Evolutionary conservation across 2,113 vertebrate species (phyloP).

Genomic region (Halcyon senegalensis): DNA sequence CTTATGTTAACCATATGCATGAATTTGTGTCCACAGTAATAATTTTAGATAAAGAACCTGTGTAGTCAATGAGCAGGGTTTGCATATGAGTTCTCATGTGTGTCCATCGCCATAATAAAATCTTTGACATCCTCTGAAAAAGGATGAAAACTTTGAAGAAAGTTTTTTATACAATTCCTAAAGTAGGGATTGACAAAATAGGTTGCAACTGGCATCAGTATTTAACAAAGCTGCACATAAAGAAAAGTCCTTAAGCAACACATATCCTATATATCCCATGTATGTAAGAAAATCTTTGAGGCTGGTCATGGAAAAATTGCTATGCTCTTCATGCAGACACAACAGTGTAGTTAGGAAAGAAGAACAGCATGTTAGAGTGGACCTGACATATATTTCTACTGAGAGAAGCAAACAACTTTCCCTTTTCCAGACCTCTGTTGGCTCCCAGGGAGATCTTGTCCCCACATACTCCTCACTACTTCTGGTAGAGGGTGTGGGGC

Average conservation of each 20-base stretch:
- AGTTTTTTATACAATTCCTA: background rate
- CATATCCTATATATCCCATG: background rate
- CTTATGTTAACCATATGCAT: background rate
- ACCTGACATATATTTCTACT: background rate
- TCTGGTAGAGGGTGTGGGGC: background rate
- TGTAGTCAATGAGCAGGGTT: background rate
- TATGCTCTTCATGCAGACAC: background rate
- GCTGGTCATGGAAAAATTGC: background rate
- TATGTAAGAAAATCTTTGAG: background rate
- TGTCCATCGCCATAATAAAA: background rate
- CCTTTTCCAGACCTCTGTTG: background rate
- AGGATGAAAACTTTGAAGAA: background rate
- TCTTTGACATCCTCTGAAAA: background rate
- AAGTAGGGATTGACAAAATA: background rate
- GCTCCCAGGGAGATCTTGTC: background rate
- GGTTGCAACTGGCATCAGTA: background rate
- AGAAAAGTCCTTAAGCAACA: background rate
- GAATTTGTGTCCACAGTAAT: background rate
- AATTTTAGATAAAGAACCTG: background rate
- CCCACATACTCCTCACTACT: background rate
- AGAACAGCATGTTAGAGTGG: accelerated
- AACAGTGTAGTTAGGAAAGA: background rate
- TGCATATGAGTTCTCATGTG: background rate
- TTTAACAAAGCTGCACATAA: background rate
- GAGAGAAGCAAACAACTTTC: background rate